Percentiles rank a stretch among this genome's conserved stretches.
These are phyloP conservation scores for Phanerotoma sp. DNA, from an alignment of 2,888 invertebrate genomes.

Conservation along the genomic window DNA sequence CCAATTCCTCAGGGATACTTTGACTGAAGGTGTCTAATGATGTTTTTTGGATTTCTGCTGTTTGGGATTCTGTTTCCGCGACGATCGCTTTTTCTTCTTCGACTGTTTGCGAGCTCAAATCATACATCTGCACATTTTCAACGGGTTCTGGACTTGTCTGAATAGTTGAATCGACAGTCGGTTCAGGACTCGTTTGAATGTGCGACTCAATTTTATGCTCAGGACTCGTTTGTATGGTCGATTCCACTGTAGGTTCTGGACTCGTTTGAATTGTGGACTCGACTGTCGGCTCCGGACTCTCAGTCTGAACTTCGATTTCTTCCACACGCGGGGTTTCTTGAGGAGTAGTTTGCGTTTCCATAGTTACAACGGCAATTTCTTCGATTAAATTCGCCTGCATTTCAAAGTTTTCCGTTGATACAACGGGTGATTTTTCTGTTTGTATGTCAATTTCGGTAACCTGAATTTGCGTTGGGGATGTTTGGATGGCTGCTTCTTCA, in stretches of 20 bases:
- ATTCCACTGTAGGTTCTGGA: constrained; percentile 32
- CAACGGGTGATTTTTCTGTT: too few relatives aligned
- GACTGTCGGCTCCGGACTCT: constrained; percentile 30
- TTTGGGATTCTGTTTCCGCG: constrained; percentile 46
- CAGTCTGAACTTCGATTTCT: constrained; percentile 44
- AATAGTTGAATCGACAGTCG: constrained; percentile 28
- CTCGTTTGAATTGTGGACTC: constrained; percentile 37
- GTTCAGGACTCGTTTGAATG: too few relatives aligned
- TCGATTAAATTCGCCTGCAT: constrained; percentile 59
- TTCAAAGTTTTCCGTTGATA: constrained; percentile 56
- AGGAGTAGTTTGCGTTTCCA: constrained; percentile 48
- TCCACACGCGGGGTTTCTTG: constrained; percentile 36
- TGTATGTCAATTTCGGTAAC: constrained; percentile 49
- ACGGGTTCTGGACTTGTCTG: constrained; percentile 42
- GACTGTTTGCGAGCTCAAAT: constrained; percentile 38
- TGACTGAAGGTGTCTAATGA: constrained; percentile 44
- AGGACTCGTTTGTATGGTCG: constrained; percentile 36
- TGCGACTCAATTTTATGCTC: too few relatives aligned
- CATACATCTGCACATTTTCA: constrained; percentile 17
- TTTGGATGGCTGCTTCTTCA: constrained; percentile 57
- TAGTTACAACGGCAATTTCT: constrained; percentile 33
- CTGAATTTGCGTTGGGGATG: constrained; percentile 49
- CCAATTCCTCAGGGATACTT: constrained; percentile 40
- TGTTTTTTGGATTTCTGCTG: constrained; percentile 40
- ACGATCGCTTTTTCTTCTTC: constrained; percentile 51